Evolutionary conservation across 1,140 invertebrate genomes (phyloP), one percentile per base, ranked within the genome.

Genomic region (Stenopsyche tienmushanensis): DNA sequence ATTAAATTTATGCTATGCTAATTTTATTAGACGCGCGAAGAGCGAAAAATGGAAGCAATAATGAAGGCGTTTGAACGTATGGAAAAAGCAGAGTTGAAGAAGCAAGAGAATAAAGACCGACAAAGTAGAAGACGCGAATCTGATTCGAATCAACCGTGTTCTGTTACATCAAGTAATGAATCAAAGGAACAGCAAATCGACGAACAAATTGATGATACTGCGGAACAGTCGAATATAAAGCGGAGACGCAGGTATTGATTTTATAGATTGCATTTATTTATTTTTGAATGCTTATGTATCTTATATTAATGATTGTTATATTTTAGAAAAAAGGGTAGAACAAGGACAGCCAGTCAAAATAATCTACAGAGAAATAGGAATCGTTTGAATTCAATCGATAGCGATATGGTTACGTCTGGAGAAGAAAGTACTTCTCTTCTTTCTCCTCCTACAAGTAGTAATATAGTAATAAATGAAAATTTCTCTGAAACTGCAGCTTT

Each of bases 41-140:
- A 98, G 73, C 84, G 94, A n/a, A 98, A 98, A 80, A 88, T 98
- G 83, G 92, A 96, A 73, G 93, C 94, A 0, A 94, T 96, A 67
- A 89, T 98, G 86, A 93, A 94, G 73, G 92, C 93, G 0, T 94
- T 98, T 76, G 90, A 91, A 70, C 82, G 90, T 25, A 83, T 93
- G 81, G 90, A 93, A 71, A 90, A 90, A 70, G 87, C 87, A 13
- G 85, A 91, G 72, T 86, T 89, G 54, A 78, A 88, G n/a, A 90
- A 90, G 71, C 88, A 91, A 72, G 88, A 90, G 70, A 84, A 86
- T 1, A 83, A 78, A 50, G 80, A 81, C 39, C 72, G 82, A 72
- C 71, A 79, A 71, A 70, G 74, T 75, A 21, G 84, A 74, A 71
- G 84, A 73, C 70, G 83, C 39, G 81, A 82, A 62, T 80, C 80